phyloP scores from a whole-genome alignment of 2,113 vertebrate genomes.

The Delphinus delphis region DNA sequence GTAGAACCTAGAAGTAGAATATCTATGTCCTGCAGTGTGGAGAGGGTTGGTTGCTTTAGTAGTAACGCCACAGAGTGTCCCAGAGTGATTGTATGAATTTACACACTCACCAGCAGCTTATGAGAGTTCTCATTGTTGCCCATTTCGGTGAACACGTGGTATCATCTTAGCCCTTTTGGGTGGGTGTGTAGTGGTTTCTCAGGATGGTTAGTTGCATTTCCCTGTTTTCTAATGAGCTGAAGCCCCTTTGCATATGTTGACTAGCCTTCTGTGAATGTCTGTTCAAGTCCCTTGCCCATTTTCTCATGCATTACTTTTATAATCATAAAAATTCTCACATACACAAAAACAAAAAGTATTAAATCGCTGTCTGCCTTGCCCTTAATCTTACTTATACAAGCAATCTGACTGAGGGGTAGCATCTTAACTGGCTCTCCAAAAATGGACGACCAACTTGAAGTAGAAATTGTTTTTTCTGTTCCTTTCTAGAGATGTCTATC shows the following conservation, averaged over 20 bases:
- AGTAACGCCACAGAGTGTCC: background rate
- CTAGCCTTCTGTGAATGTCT: background rate
- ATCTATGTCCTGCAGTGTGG: background rate
- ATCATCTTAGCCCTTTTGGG: background rate
- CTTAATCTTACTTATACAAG: background rate
- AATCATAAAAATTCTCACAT: background rate
- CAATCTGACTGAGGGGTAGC: background rate
- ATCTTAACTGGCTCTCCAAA: background rate
- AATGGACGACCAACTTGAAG: background rate
- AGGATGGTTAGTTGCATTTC: background rate
- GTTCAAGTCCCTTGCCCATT: background rate
- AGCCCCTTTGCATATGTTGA: background rate
- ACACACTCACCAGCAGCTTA: background rate
- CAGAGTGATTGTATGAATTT: background rate
- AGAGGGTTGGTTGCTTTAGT: background rate
- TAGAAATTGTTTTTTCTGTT: background rate
- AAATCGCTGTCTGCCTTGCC: background rate
- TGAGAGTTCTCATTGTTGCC: background rate
- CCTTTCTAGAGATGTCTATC: background rate
- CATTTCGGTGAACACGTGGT: background rate
- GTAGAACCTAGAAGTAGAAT: background rate
- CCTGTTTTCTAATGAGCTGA: background rate
- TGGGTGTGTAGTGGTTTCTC: background rate
- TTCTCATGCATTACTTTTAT: background rate
- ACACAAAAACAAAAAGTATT: background rate